Percentiles rank a stretch among this genome's conserved stretches.
These are phyloP conservation scores for Suillia variegata DNA, from an alignment of 2,888 invertebrate species.

Conservation along the genomic window DNA sequence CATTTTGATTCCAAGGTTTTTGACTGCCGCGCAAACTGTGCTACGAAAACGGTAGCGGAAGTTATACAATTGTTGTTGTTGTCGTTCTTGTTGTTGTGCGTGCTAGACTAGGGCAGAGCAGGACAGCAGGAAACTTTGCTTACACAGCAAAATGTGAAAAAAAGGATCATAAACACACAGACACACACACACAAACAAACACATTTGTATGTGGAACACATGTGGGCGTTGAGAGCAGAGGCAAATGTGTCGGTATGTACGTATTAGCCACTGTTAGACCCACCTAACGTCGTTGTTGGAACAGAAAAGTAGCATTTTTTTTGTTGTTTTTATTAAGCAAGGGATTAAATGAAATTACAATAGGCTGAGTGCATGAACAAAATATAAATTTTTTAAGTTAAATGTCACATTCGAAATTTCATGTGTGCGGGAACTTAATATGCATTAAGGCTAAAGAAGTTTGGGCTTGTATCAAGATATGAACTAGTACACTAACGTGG, in stretches of 20 bases:
- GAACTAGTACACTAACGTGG: too few relatives aligned
- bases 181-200: background rate
- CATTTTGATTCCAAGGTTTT: too few relatives aligned
- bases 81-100: background rate
- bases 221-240: too few relatives aligned
- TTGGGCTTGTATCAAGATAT: too few relatives aligned
- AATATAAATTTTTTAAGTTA: slow-evolving; percentile 37
- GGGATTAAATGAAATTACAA: slow-evolving; percentile 44
- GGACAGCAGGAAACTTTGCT: background rate
- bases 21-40: too few relatives aligned
- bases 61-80: too few relatives aligned
- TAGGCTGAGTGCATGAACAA: slow-evolving; percentile 43
- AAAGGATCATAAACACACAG: background rate
- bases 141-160: background rate
- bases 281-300: slow-evolving; percentile 13
- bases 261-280: background rate
- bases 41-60: too few relatives aligned
- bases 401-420: too few relatives aligned
- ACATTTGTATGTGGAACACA: background rate
- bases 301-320: slow-evolving; percentile 20
- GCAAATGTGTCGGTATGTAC: too few relatives aligned
- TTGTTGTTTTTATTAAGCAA: slow-evolving; percentile 29
- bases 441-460: too few relatives aligned
- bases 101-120: background rate
- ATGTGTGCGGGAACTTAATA: too few relatives aligned